Evolutionary conservation across 2,113 vertebrate genomes (phyloP), one percentile per base, ranked within the genome.

Genomic region (Cephalopterus ornatus): DNA sequence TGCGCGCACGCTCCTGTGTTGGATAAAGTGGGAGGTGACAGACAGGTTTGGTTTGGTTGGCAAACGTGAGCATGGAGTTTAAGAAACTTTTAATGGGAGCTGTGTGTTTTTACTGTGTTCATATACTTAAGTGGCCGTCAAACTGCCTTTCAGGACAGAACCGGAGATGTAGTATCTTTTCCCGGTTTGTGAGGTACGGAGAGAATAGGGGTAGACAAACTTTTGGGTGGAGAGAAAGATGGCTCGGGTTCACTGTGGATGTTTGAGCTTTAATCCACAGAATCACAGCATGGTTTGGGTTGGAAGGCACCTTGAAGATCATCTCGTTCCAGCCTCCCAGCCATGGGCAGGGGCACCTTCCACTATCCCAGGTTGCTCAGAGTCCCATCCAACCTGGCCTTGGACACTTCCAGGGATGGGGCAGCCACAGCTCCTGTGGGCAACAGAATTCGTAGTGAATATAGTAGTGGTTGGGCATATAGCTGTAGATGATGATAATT

Each of bases 1-100:
- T 67, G 10, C 5, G 3, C 2, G 1, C 0, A 0, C 26, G 11
- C 13, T 56, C 5, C 14, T 33, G 8, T 41, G 37, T 39, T 26
- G 26, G n/a, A 8, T 42, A 7, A 53, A 28, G 8, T 6, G 9
- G 35, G 33, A 81, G 39, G 12, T 28, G 9, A 4, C 21, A 71
- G 49, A 28, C 1, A 4, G 11, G 4, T 22, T 77, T 55, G 50
- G 5, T 12, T 56, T 26, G 4, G 4, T n/a, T 71, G 7, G 6
- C 28, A 28, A 67, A 68, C 19, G 28, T 5, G 11, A 35, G 26
- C 6, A n/a, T n/a, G 21, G 16, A 14, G 19, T 66, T 56, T 53
- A 50, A 46, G 7, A 3, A 6, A 5, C 12, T 78, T 84, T 28
- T 35, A 22, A 5, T 33, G 55, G 47, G 8, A 32, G 14, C 2